These are phyloP conservation scores for Sarotherodon lohbergeri DNA, from an alignment of 2,113 vertebrate species.

Conservation along the genomic window DNA sequence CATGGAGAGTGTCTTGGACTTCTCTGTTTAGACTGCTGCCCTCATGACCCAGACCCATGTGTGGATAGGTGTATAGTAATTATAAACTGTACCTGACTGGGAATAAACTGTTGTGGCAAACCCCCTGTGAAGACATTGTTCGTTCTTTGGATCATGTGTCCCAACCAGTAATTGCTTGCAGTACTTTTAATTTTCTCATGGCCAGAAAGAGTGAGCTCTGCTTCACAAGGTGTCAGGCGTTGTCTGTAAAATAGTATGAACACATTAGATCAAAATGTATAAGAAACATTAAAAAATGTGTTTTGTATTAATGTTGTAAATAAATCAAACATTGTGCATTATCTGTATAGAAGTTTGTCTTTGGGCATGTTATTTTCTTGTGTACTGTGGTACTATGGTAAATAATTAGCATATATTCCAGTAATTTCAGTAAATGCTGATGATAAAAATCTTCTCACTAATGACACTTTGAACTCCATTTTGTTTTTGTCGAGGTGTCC, in stretches of 20 bases:
- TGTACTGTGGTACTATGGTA: not conserved
- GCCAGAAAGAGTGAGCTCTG: conserved; percentile 68
- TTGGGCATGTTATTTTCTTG: not conserved
- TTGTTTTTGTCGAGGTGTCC: conserved; percentile 7
- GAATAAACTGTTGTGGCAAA: conserved; percentile 60
- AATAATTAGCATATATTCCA: not conserved
- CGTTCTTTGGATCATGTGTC: conserved; percentile 49
- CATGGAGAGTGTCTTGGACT: not conserved
- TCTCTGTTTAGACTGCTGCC: not conserved
- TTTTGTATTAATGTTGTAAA: not conserved
- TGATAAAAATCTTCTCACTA: not conserved
- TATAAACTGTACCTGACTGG: conserved; percentile 63
- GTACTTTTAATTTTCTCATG: conserved; percentile 43
- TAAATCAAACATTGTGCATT: not conserved
- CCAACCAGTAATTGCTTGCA: conserved; percentile 51
- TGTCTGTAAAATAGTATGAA: conserved; percentile 65
- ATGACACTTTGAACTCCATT: not conserved
- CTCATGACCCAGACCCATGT: not conserved
- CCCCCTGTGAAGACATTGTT: conserved; percentile 76
- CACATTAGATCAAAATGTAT: not conserved
- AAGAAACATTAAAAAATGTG: not conserved
- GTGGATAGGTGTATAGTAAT: not conserved
- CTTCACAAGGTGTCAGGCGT: conserved; percentile 72
- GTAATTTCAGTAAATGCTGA: not conserved
- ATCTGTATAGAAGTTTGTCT: not conserved